These are phyloP conservation scores for Micromesistius poutassou DNA, from an alignment of 2,797 vertebrate genomes.

Conservation along the genomic window DNA sequence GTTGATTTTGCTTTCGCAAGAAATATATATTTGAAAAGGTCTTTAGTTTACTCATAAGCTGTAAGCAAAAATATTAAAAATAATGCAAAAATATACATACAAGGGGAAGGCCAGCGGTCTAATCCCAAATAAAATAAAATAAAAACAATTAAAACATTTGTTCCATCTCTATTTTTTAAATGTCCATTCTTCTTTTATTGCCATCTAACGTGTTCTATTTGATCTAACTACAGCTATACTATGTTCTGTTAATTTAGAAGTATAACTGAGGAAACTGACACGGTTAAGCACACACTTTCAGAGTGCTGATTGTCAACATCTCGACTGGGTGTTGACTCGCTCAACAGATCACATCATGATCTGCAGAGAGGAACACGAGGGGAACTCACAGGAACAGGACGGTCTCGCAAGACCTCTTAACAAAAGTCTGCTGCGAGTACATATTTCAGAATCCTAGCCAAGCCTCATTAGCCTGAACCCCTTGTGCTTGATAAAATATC, in stretches of 20 bases:
- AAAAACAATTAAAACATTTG: background rate
- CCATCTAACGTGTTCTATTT: background rate
- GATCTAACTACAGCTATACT: background rate
- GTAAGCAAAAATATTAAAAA: conserved; percentile 61
- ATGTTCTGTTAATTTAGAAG: background rate
- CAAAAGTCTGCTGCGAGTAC: background rate
- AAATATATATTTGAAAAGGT: conserved; percentile 46
- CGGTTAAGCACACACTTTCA: background rate
- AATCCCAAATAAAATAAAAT: background rate
- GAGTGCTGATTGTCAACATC: background rate
- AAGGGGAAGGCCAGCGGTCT: conserved; percentile 20
- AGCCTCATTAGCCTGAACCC: background rate
- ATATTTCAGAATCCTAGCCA: background rate
- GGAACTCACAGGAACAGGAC: background rate
- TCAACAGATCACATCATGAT: background rate
- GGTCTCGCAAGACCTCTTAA: background rate
- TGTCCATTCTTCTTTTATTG: background rate
- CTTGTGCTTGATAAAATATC: background rate
- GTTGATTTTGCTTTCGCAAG: conserved; percentile 41
- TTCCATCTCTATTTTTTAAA: background rate
- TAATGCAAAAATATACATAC: conserved; percentile 55
- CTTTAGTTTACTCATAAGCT: conserved; percentile 44
- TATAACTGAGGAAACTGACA: background rate
- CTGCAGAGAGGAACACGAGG: background rate
- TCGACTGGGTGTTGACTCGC: background rate